Percentiles rank a stretch among this genome's conserved stretches.
phyloP scores from a whole-genome alignment of 2,888 invertebrate species.

The Eupithecia centaureata region DNA sequence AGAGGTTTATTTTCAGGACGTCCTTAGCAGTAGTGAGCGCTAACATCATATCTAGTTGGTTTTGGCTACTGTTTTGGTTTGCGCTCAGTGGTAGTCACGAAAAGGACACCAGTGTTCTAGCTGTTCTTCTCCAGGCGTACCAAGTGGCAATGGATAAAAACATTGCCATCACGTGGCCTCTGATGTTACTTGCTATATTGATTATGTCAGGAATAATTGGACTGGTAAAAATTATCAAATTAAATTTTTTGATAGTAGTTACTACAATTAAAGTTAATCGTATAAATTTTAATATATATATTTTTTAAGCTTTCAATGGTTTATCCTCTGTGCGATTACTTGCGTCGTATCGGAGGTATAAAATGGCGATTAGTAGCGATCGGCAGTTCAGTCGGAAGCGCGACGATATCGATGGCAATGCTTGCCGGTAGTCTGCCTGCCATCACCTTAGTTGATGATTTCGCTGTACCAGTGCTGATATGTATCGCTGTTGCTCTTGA shows the following conservation, averaged over 20 bases:
- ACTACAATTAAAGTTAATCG: background rate
- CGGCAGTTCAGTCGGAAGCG: slow-evolving; percentile 53
- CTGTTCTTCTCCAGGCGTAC: slow-evolving; percentile 62
- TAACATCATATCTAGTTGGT: slow-evolving; percentile 63
- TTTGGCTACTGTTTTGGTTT: slow-evolving; percentile 66
- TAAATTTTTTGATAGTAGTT: background rate
- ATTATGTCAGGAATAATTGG: slow-evolving; percentile 66
- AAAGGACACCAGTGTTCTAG: slow-evolving; percentile 54
- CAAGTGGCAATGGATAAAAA: slow-evolving; percentile 49
- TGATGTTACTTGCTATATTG: slow-evolving; percentile 57
- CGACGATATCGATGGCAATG: slow-evolving; percentile 48
- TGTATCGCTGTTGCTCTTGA: slow-evolving; percentile 61
- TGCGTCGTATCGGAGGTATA: slow-evolving; percentile 59
- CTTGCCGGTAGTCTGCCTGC: slow-evolving; percentile 55
- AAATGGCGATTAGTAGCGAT: slow-evolving; percentile 64
- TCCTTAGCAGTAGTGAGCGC: slow-evolving; percentile 54
- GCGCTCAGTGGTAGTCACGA: slow-evolving; percentile 50
- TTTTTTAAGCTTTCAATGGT: slow-evolving; percentile 61
- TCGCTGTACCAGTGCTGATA: slow-evolving; percentile 61
- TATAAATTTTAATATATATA: background rate
- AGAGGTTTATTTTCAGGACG: slow-evolving; percentile 60
- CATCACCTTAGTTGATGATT: slow-evolving; percentile 59
- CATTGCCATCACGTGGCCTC: slow-evolving; percentile 57
- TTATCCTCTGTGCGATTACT: slow-evolving; percentile 66
- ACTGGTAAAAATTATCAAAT: slow-evolving; percentile 53